Evolutionary conservation across 2,888 invertebrate genomes (phyloP).

Genomic region (Timema podura): DNA sequence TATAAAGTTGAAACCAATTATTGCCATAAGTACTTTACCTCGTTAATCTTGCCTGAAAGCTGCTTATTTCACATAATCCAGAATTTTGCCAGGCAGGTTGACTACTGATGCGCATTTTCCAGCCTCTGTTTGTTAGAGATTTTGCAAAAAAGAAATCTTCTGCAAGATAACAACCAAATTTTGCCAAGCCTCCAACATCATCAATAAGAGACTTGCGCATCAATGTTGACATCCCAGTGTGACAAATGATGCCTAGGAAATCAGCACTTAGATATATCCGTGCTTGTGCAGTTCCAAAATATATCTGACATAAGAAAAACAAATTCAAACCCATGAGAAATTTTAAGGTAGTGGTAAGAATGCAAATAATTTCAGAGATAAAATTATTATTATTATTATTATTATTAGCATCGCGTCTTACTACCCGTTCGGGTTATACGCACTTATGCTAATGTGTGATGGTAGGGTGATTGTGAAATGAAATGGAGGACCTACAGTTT

Average conservation of each 20-base stretch:
- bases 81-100: constrained; percentile 96
- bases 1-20: too few species aligned
- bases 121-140: constrained; percentile 80
- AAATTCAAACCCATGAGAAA: neutral
- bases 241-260: constrained; percentile 88
- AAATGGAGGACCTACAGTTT: too few species aligned
- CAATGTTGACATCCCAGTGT: constrained; percentile 97
- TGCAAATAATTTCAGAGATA: too few species aligned
- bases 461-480: too few species aligned
- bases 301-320: constrained; percentile 54
- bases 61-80: constrained; percentile 79
- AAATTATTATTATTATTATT: too few species aligned
- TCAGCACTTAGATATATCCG: constrained; percentile 93
- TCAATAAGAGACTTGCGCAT: constrained; percentile 86
- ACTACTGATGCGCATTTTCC: constrained; percentile 85
- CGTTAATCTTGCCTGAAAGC: constrained; percentile 58
- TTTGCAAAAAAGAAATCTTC: constrained; percentile 98
- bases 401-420: too few species aligned
- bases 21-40: constrained; percentile 10
- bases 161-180: constrained; percentile 91
- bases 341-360: too few species aligned
- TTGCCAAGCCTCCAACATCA: constrained; percentile 84
- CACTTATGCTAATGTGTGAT: too few species aligned
- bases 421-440: too few species aligned
- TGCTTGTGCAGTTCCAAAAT: constrained; percentile 96